Evolutionary conservation across 2,888 invertebrate species (phyloP), one percentile per base, ranked within the genome.

Genomic region (Torymus auratus): DNA sequence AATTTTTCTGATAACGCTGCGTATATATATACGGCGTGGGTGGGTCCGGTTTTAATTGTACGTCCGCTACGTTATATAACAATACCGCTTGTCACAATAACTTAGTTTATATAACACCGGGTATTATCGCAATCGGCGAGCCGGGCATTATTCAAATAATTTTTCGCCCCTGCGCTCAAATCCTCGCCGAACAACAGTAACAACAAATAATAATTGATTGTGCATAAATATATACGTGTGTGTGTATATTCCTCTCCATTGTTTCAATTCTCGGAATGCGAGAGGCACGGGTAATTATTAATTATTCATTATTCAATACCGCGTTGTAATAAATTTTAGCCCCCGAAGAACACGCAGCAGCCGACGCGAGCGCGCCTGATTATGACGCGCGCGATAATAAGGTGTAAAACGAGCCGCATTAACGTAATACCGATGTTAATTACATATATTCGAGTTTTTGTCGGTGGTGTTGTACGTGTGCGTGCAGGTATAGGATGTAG

Each of bases 161-260:
- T 58, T 67, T 61, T 61, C n/a, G 0, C 17, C 4, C 14, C 56
- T n/a, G 12, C 7, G n/a, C 28, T 28, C 28, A 4, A 28, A 28
- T 28, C 4, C 28, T 28, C 28, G 28, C 28, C 3, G 7, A 28
- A 28, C 28, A 28, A 28, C 7, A 28, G 7, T 28, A 28, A 28
- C 28, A 67, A 53, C 17, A 55, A 76, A 70, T 41, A 67, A 77
- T 77, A 69, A 70, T 77, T 70, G 56, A 70, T 56, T 68, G 52
- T 60, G 28, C 3, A 28, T 4, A 28, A 28, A 28, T 28, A 28
- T 28, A 28, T 28, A 28, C 7, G 28, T 1, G 7, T 28, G 7
- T 2, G 28, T 28, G 28, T 28, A 4, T 28, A 28, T 28, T 28
- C 28, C 15, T 1, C 41, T 1, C 17, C 75, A 76, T 76, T 76